A percentile compares a stretch with the other conserved stretches of the same genome.
Evolutionary conservation across 2,113 vertebrate species (phyloP).

Genomic region (Centropus unirufus): DNA sequence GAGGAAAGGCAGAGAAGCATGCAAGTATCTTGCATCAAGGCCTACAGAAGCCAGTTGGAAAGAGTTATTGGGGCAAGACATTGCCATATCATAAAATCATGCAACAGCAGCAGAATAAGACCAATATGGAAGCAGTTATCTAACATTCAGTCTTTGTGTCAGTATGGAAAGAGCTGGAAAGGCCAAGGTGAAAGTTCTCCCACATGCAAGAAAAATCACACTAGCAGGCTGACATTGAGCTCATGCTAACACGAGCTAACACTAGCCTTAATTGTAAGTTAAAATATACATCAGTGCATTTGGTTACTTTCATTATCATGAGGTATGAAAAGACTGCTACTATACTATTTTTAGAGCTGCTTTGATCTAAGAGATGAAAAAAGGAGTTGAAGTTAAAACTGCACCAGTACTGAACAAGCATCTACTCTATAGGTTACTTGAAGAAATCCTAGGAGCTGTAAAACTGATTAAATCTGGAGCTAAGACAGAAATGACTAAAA

Average conservation of each 20-base stretch:
- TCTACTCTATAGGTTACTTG: not conserved
- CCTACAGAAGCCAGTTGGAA: not conserved
- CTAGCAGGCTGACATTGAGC: no score
- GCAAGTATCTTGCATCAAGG: not conserved
- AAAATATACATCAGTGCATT: not conserved
- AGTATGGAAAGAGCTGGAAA: not conserved
- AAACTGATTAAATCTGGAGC: not conserved
- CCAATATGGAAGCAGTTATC: not conserved
- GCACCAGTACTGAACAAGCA: not conserved
- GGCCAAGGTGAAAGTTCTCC: not conserved
- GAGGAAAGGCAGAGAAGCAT: not conserved
- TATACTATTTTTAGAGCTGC: not conserved
- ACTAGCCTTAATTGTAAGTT: not conserved
- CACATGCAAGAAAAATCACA: not conserved
- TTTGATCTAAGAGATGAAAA: constrained; percentile 32
- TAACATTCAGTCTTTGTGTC: not conserved
- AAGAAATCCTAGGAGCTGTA: not conserved
- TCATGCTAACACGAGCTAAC: not conserved
- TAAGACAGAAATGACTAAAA: not conserved
- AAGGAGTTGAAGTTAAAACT: not conserved
- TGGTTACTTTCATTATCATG: not conserved
- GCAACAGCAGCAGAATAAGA: not conserved
- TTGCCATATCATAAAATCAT: not conserved
- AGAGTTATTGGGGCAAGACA: not conserved
- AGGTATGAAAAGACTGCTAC: not conserved